Evolutionary conservation across 37 sponge, comb jelly and placozoan species (phyloP), one percentile per base, ranked within the genome.

Genomic region (Beroe forskalii): DNA sequence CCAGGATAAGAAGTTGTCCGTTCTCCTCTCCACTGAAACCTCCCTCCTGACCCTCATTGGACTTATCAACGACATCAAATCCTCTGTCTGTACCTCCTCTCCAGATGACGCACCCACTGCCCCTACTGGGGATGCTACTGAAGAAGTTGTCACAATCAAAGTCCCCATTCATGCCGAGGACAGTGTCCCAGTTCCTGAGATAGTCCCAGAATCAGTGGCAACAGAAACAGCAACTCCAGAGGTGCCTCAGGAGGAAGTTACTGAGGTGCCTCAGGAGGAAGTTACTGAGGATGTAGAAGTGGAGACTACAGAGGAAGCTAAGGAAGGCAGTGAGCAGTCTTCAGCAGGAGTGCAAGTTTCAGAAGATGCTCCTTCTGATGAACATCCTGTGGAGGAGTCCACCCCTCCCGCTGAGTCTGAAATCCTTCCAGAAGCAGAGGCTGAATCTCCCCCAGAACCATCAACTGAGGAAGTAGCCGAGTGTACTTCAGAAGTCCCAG

Each of bases 1-100:
- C 1, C 72, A 69, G 72, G 72, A 69, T 32, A 35, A 69, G 17
- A 69, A 69, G 72, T 69, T 69, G 12, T 31, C 72, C 27, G 35
- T 69, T 3, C 72, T 69, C 19, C 72, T 69, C 37, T 69, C 72
- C 1, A 69, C 72, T 35, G 72, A 69, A 17, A 9, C 27, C 28
- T 69, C 72, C 2, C 72, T 69, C 27, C 35, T 36, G 1, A 69
- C 35, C 14, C 72, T 69, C 1, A 37, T 69, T 2, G 32, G 38
- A 33, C 72, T 69, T 2, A 69, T 69, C 72, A 32, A 37, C 17
- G 72, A 69, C 32, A 69, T 69, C 19, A 69, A 35, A 37, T 31
- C 72, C 3, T 48, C 55, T 17, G 55, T 48, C 12, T 48, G 55
- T 48, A 12, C 12, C 55, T 17, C 6, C 6, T 6, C 12, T 6